A percentile compares a stretch with the other conserved stretches of the same genome.
phyloP scores from a whole-genome alignment of 2,113 vertebrate species.

The Pollachius pollachius region DNA sequence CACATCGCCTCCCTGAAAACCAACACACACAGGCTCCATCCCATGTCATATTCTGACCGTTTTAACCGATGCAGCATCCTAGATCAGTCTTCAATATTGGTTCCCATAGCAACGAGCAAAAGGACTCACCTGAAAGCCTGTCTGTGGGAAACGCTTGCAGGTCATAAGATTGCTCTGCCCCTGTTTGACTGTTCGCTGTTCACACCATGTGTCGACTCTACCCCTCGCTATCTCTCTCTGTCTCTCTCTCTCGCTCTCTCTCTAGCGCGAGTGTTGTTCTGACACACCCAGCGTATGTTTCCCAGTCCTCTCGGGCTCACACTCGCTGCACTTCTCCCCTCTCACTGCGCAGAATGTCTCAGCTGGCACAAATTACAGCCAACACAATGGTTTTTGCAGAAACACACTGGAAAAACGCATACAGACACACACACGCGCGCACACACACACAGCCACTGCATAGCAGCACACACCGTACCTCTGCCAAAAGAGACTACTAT shows the following conservation, averaged over 20 bases:
- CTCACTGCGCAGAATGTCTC: constrained; percentile 32
- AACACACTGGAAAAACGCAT: not conserved
- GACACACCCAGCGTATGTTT: constrained; percentile 53
- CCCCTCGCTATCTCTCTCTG: constrained; percentile 20
- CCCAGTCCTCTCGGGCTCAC: constrained; percentile 28
- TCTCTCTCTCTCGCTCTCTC: too few species aligned
- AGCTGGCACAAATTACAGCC: not conserved
- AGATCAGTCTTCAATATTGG: not conserved
- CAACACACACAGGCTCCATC: not conserved
- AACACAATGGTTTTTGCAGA: not conserved
- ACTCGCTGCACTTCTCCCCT: constrained; percentile 41
- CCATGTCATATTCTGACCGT: not conserved
- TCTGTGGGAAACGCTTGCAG: constrained; percentile 26
- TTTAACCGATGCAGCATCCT: not conserved
- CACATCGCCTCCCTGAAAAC: not conserved
- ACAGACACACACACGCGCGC: not conserved
- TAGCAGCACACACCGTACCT: not conserved
- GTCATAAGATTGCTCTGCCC: constrained; percentile 1
- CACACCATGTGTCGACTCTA: not conserved
- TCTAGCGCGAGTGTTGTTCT: constrained; percentile 17
- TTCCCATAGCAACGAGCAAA: constrained; percentile 4
- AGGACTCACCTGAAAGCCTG: constrained; percentile 48
- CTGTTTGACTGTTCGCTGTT: not conserved
- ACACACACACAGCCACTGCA: not conserved
- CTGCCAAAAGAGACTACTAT: not conserved